Percentiles rank a stretch among this genome's conserved stretches.
Evolutionary conservation across 1,140 invertebrate species (phyloP).

Genomic region (Idris sp.): DNA sequence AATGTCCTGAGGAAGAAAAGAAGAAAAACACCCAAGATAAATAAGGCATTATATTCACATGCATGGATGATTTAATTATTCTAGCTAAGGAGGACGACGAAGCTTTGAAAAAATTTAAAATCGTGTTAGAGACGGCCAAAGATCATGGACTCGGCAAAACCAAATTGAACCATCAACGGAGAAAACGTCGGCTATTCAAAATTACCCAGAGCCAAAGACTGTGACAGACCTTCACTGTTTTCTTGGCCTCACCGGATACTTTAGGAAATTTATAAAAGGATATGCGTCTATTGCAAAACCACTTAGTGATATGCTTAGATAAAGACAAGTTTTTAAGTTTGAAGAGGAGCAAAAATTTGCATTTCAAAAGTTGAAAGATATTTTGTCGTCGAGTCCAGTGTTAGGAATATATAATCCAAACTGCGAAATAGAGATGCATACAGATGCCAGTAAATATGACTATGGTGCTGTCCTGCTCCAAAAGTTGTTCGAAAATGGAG

Average conservation of each 20-base stretch:
- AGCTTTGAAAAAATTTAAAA: too few relatives aligned
- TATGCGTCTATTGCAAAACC: background rate
- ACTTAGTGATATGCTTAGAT: background rate
- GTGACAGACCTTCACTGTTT: background rate
- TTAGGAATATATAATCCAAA: background rate
- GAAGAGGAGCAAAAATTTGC: background rate
- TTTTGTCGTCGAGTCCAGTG: background rate
- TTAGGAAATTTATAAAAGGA: background rate
- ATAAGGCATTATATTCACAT: too few relatives aligned
- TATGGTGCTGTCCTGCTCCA: background rate
- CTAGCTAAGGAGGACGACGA: too few relatives aligned
- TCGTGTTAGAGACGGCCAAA: too few relatives aligned
- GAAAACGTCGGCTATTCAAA: background rate
- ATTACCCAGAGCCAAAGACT: background rate
- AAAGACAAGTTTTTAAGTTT: background rate
- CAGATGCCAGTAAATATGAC: background rate
- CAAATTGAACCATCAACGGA: background rate
- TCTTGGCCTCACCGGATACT: background rate
- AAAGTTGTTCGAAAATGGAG: background rate
- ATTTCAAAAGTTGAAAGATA: background rate
- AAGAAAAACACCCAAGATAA: background rate
- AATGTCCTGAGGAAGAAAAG: slow-evolving; percentile 6
- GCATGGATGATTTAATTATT: too few relatives aligned
- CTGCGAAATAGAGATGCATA: background rate
- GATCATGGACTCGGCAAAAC: background rate